phyloP scores from a whole-genome alignment of 2,113 vertebrate species.

The Onychorhynchus coronatus region DNA sequence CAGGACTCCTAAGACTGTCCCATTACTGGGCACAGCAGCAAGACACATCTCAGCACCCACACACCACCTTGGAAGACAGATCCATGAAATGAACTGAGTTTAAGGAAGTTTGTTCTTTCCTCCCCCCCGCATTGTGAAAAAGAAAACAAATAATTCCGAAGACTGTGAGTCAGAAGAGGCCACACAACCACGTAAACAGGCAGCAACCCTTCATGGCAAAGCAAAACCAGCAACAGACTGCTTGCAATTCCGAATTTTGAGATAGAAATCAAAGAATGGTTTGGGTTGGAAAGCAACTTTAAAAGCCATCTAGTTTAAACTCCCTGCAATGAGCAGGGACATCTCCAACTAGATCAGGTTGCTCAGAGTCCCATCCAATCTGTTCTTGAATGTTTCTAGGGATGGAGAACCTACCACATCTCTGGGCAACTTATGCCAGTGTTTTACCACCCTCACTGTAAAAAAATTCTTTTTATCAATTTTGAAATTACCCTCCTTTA shows the following conservation, averaged over 20 bases:
- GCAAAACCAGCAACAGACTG: neutral
- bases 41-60: neutral
- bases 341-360: neutral
- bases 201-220: neutral
- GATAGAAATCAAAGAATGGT: neutral
- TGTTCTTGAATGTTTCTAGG: neutral
- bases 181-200: neutral
- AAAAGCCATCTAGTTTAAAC: neutral
- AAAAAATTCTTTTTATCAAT: neutral
- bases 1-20: neutral
- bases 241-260: neutral
- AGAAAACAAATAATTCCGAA: neutral
- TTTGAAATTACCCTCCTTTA: neutral
- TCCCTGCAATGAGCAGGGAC: neutral
- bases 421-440: neutral
- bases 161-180: neutral
- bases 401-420: neutral
- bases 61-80: fast-evolving
- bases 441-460: neutral
- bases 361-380: neutral
- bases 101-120: neutral
- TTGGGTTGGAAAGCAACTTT: neutral
- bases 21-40: neutral
- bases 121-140: no score
- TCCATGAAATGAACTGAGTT: neutral